phyloP scores from a whole-genome alignment of 2,113 vertebrate species.

The Speoplatyrhinus poulsoni region DNA sequence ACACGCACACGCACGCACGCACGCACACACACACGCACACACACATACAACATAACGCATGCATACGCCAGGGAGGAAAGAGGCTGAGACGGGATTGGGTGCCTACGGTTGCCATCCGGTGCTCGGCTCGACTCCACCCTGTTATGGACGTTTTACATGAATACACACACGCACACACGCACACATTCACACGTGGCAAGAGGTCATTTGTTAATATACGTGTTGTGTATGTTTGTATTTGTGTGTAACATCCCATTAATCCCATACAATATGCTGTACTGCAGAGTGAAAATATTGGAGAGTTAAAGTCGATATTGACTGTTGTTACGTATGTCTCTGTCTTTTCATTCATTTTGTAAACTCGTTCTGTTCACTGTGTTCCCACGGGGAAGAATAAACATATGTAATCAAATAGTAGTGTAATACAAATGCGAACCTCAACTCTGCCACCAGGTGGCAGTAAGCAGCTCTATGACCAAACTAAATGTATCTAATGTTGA shows the following conservation, averaged over 20 bases:
- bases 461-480: neutral
- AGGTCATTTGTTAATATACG: slow-evolving; percentile 12
- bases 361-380: slow-evolving; percentile 37
- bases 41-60: neutral
- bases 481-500: neutral
- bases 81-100: neutral
- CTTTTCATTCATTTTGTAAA: slow-evolving; percentile 64
- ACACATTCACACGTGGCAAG: neutral
- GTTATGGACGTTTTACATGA: slow-evolving; percentile 24
- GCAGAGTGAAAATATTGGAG: slow-evolving; percentile 29
- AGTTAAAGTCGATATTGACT: slow-evolving; percentile 29
- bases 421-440: neutral
- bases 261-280: slow-evolving; percentile 14
- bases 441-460: slow-evolving; percentile 54
- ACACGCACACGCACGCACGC: neutral
- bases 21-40: slow-evolving; percentile 4
- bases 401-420: slow-evolving; percentile 44
- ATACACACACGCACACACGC: slow-evolving; percentile 23
- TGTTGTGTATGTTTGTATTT: slow-evolving; percentile 21
- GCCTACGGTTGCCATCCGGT: neutral
- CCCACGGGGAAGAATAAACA: slow-evolving; percentile 71
- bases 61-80: slow-evolving; percentile 41
- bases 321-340: slow-evolving; percentile 49
- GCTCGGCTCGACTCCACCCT: slow-evolving; percentile 16
- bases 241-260: slow-evolving; percentile 19